Evolutionary conservation across 2,113 vertebrate species (phyloP), one percentile per base, ranked within the genome.

Genomic region (Camelus bactrianus): DNA sequence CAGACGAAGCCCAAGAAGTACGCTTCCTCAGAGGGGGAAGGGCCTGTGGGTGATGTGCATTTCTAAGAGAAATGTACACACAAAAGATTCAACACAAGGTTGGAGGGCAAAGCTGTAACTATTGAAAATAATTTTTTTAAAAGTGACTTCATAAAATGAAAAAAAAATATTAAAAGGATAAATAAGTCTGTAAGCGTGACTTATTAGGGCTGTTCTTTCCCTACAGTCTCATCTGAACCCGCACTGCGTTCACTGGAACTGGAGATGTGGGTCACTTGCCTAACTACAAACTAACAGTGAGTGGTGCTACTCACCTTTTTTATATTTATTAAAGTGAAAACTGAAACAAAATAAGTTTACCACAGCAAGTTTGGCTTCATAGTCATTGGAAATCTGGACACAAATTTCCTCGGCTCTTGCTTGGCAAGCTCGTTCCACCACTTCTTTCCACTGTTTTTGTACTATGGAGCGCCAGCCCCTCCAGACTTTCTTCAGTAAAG

Each of bases 401-500:
- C 99, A 99, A 82, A 99, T 98, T 90, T 99, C 99, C 95, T 99
- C 99, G 4, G 99, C 99, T 94, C 99, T 98, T 56, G 98, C 97
- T 15, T 99, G 99, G 86, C 99, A 99, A 3, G 99, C 99, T 93
- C 97, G 98, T 96, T 99, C 99, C 91, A 99, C 98, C 81, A 98
- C 98, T 2, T 99, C 99, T 98, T 99, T 99, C 99, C 99, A 99
- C 89, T 98, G 98, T 96, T 94, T 98, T 95, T 99, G 98, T 70
- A 98, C 91, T 75, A 98, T 86, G 7, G 99, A 98, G 32, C 96
- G 99, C 99, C 99, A 99, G 1, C 98, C 99, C 14, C 95, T 94
- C 99, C 99, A 99, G 24, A 99, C 98, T 97, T 99, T 99, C 98
- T 98, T 99, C 98, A 99, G 98, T 91, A 99, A 98, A 89, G 98